Evolutionary conservation across 2,797 vertebrate species (phyloP), one percentile per base, ranked within the genome.

Genomic region (Rhynchotus rufescens): DNA sequence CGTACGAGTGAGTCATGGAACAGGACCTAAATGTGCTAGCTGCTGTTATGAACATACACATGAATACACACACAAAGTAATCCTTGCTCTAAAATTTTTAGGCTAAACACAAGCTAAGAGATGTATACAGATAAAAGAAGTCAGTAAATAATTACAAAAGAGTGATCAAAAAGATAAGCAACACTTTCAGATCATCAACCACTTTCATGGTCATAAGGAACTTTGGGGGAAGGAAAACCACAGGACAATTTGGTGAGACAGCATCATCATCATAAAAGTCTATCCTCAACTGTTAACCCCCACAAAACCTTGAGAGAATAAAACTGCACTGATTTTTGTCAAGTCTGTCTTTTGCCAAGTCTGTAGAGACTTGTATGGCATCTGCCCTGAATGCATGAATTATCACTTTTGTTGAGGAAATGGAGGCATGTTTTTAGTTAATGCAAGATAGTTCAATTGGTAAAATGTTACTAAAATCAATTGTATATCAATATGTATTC

Each of bases 131-230:
- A 25, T 15, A 68, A n/a, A 9, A 8, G 8, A 32, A 32, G 49
- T 4, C 30, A 8, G 4, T 28, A 75, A 91, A 83, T 75, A 87
- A 67, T 45, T 15, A 49, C 16, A 21, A 20, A 45, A 67, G 20
- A 20, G 8, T 3, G 2, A 36, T 68, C 65, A 62, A 3, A 4
- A 57, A n/a, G 10, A 64, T 26, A 80, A 67, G 54, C 62, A 56
- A 44, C 25, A 5, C 26, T 74, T 84, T 52, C 20, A 60, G 22
- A 38, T 52, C 52, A 73, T 15, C 38, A 15, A 9, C 15, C 9
- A 12, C 21, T 13, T 52, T 49, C 34, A 13, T 49, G 0, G 0
- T 23, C n/a, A 12, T 22, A 3, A 4, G 13, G 2, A 1, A 22
- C 12, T 25, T 22, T 38, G 21, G 0, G 0, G 26, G 15, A 17